Conservation (phyloP, 2,797 vertebrate genomes). For the Diplodus sargus region DNA sequence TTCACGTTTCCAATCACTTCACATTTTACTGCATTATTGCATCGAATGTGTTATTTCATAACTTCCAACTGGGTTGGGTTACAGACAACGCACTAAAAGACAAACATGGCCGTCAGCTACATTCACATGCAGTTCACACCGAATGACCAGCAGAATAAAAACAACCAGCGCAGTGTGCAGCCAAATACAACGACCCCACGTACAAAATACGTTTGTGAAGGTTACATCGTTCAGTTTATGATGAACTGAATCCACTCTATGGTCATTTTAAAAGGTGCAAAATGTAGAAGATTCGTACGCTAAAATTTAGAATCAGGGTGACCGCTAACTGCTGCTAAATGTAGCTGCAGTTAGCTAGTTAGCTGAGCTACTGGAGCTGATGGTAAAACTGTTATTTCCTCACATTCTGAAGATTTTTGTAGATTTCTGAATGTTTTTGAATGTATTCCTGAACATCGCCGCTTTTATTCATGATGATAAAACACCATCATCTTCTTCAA, state of each 20-base stretch:
- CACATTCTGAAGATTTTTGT: too few species aligned
- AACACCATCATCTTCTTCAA: background rate
- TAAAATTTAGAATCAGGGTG: too few species aligned
- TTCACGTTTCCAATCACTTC: constrained; percentile 40
- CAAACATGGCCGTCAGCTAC: constrained; percentile 11
- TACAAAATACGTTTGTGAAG: background rate
- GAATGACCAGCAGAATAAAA: constrained; percentile 23
- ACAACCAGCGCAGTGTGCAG: constrained; percentile 5
- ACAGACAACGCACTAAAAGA: constrained; percentile 13
- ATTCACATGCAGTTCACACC: constrained; percentile 18
- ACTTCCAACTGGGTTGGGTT: constrained; percentile 3
- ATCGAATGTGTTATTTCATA: constrained; percentile 20
- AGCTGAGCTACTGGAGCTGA: too few species aligned
- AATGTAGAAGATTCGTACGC: too few species aligned
- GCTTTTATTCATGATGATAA: background rate
- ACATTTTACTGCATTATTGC: constrained; percentile 28
- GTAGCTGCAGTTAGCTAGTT: too few species aligned
- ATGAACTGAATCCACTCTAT: background rate
- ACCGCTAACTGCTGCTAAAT: too few species aligned
- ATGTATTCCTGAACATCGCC: too few species aligned
- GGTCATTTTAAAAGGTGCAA: background rate
- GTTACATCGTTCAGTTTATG: background rate
- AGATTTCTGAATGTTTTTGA: too few species aligned
- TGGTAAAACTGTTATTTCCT: too few species aligned
- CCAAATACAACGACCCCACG: background rate